phyloP scores from a whole-genome alignment of 2,888 invertebrate species.

The Barypeithes pellucidus region DNA sequence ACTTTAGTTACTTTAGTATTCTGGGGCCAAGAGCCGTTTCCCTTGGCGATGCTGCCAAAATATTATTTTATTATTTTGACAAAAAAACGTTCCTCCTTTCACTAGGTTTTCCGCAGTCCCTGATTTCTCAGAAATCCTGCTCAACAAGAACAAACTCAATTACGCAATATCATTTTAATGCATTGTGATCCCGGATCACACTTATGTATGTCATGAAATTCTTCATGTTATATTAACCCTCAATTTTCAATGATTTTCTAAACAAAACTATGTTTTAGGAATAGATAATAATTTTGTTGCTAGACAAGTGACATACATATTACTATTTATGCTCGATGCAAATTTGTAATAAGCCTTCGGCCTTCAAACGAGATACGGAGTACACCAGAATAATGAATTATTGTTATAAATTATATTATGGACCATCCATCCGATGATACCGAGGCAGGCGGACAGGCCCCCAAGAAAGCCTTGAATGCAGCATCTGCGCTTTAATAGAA shows the following conservation, averaged over 20 bases:
- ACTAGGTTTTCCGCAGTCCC: no score
- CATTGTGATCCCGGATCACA: no score
- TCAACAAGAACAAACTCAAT: no score
- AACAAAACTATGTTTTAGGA: no score
- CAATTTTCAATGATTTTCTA: no score
- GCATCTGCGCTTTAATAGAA: slow-evolving; percentile 16
- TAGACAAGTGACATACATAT: no score
- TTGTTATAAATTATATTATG: slow-evolving; percentile 8
- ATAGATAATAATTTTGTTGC: no score
- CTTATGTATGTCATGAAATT: no score
- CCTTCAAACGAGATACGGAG: background rate
- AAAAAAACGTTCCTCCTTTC: background rate
- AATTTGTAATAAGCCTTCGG: background rate
- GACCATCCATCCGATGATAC: slow-evolving; percentile 19
- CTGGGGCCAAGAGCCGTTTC: slow-evolving; percentile 29
- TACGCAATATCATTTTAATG: no score
- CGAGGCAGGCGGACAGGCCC: slow-evolving; percentile 17
- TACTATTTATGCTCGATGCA: no score
- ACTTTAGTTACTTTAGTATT: slow-evolving; percentile 10
- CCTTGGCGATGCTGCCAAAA: slow-evolving; percentile 24
- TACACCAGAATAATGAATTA: background rate
- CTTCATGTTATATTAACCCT: no score
- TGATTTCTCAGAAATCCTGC: no score
- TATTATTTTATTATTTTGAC: slow-evolving; percentile 4
- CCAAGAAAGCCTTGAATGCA: slow-evolving; percentile 22